A percentile compares a stretch with the other conserved stretches of the same genome.
These are phyloP conservation scores for Bryconaethiops microstoma DNA, from an alignment of 2,797 vertebrate genomes.

Conservation along the genomic window DNA sequence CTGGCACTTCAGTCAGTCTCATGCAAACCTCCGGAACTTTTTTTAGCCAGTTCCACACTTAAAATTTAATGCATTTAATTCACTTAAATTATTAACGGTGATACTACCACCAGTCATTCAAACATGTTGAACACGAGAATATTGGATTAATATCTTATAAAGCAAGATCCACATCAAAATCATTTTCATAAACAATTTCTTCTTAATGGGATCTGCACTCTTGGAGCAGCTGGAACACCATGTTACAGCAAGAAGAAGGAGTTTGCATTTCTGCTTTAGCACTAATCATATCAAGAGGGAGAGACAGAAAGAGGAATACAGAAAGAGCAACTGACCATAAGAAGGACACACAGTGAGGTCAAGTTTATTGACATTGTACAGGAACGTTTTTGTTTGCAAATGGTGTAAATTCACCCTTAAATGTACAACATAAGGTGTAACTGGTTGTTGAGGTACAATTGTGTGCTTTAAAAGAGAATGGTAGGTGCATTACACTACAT, in stretches of 20 bases:
- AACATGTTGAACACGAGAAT: background rate
- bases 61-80: background rate
- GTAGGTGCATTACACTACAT: no score
- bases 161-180: background rate
- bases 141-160: conserved; percentile 2
- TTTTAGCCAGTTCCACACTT: background rate
- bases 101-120: background rate
- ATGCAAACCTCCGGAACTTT: no score
- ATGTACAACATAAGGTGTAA: no score
- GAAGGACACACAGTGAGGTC: conserved; percentile 5
- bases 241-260: background rate
- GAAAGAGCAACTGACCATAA: background rate
- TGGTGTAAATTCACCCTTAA: no score
- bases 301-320: background rate
- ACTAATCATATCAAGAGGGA: background rate
- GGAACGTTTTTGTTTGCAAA: no score
- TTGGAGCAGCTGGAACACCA: conserved; percentile 3
- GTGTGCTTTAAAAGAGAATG: no score
- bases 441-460: no score
- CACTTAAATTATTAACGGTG: background rate
- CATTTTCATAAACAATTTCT: background rate
- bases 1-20: no score
- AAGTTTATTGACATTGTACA: conserved; percentile 10
- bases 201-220: background rate
- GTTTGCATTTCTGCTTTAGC: conserved; percentile 5